Conservation (phyloP, 2,888 invertebrate species). For the Diaprepes abbreviatus region DNA sequence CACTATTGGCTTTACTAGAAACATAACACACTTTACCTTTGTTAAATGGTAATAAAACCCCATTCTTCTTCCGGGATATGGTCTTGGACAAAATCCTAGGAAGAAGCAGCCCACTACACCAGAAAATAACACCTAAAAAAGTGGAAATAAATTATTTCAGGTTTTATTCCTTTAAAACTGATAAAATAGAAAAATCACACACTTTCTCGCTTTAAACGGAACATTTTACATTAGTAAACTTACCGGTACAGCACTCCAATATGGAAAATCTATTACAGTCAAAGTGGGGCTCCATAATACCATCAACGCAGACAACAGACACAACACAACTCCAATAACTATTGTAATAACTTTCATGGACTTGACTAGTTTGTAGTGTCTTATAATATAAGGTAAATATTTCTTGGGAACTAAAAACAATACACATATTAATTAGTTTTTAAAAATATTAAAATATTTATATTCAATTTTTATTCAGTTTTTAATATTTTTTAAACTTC, state of each 20-base stretch:
- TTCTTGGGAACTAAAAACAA: slow-evolving; percentile 66
- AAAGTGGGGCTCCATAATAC: slow-evolving; percentile 74
- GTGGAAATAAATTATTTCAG: too few relatives aligned
- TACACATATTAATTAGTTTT: neutral
- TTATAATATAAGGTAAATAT: slow-evolving; percentile 69
- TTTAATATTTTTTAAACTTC: too few relatives aligned
- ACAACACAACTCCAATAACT: slow-evolving; percentile 71
- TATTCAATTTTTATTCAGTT: too few relatives aligned
- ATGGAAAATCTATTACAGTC: slow-evolving; percentile 73
- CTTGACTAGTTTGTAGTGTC: slow-evolving; percentile 68
- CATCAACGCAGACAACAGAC: slow-evolving; percentile 73
- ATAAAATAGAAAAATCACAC: too few relatives aligned
- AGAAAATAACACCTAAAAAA: slow-evolving; percentile 63
- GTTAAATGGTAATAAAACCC: slow-evolving; percentile 64
- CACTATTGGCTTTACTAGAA: too few relatives aligned
- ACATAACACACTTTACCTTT: slow-evolving; percentile 65
- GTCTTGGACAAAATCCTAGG: slow-evolving; percentile 66
- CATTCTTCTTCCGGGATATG: slow-evolving; percentile 65
- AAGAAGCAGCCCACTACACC: slow-evolving; percentile 66
- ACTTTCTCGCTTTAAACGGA: too few relatives aligned
- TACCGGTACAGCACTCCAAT: slow-evolving; percentile 77
- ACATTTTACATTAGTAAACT: too few relatives aligned
- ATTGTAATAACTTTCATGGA: slow-evolving; percentile 69
- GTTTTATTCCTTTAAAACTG: too few relatives aligned
- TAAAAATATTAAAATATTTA: too few relatives aligned